Evolutionary conservation across 2,888 invertebrate genomes (phyloP).

Genomic region (Cerceris ruficornis): DNA sequence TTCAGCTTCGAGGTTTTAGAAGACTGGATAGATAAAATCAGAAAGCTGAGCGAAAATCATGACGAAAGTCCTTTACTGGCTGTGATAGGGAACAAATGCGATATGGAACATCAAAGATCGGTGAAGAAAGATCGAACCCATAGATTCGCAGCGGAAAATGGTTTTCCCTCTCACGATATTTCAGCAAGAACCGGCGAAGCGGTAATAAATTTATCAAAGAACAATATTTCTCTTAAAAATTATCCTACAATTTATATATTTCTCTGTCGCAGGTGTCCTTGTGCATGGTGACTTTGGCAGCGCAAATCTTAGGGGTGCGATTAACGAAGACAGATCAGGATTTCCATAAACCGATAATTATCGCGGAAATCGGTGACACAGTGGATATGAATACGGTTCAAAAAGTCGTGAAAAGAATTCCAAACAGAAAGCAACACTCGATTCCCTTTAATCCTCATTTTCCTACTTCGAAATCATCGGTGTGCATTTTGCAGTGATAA

Average conservation of each 20-base stretch:
- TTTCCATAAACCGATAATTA: constrained; percentile 86
- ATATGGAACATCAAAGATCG: constrained; percentile 88
- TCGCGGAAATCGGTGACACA: constrained; percentile 84
- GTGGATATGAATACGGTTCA: constrained; percentile 74
- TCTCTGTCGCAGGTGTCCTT: constrained; percentile 84
- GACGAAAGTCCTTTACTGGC: constrained; percentile 84
- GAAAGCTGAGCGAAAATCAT: constrained; percentile 81
- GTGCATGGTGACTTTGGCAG: constrained; percentile 87
- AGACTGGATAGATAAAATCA: constrained; percentile 87
- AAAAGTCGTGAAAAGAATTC: constrained; percentile 75
- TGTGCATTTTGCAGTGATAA: constrained; percentile 83
- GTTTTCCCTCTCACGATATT: constrained; percentile 85
- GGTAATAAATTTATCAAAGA: constrained; percentile 80
- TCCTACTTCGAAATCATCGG: constrained; percentile 80
- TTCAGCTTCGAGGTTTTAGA: constrained; percentile 90
- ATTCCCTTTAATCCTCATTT: constrained; percentile 69
- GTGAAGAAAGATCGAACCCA: constrained; percentile 86
- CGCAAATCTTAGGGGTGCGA: constrained; percentile 86
- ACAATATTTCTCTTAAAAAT: not conserved
- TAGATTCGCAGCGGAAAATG: constrained; percentile 86
- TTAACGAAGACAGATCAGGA: constrained; percentile 87
- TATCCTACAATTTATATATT: not conserved
- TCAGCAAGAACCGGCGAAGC: constrained; percentile 90
- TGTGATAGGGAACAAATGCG: constrained; percentile 88
- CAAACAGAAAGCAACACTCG: constrained; percentile 73